Conservation (phyloP, 2,797 vertebrate species). For the Paguma larvata region DNA sequence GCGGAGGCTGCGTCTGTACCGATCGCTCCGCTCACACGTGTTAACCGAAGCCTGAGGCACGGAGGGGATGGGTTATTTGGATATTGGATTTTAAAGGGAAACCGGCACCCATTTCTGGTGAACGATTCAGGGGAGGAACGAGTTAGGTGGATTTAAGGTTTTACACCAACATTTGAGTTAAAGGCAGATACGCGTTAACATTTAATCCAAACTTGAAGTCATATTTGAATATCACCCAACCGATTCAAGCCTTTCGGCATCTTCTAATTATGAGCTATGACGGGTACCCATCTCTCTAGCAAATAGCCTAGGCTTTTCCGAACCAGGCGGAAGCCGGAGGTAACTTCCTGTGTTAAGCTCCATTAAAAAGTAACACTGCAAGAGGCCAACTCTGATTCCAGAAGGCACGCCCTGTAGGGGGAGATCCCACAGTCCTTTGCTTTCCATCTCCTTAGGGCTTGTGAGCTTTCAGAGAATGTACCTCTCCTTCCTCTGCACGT, state of each 20-base stretch:
- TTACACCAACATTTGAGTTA: background rate
- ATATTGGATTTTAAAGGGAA: background rate
- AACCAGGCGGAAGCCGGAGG: background rate
- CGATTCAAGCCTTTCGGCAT: background rate
- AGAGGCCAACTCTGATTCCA: background rate
- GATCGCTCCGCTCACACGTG: background rate
- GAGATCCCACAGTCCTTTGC: background rate
- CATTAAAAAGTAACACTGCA: background rate
- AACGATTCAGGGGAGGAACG: background rate
- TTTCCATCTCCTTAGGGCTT: background rate
- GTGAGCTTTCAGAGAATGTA: too few relatives aligned
- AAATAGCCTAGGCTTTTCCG: background rate
- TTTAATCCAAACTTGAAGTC: background rate
- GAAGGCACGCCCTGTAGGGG: background rate
- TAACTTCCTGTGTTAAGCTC: background rate
- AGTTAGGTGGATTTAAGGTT: background rate
- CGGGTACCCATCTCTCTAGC: background rate
- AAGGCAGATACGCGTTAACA: background rate
- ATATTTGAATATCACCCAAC: background rate
- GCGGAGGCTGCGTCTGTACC: background rate
- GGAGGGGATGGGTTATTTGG: background rate
- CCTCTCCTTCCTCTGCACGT: too few relatives aligned
- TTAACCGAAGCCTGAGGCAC: background rate
- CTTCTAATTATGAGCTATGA: background rate
- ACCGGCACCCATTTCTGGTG: background rate